These are phyloP conservation scores for Meteorus cinctellus DNA, from an alignment of 2,888 invertebrate genomes.

Conservation along the genomic window DNA sequence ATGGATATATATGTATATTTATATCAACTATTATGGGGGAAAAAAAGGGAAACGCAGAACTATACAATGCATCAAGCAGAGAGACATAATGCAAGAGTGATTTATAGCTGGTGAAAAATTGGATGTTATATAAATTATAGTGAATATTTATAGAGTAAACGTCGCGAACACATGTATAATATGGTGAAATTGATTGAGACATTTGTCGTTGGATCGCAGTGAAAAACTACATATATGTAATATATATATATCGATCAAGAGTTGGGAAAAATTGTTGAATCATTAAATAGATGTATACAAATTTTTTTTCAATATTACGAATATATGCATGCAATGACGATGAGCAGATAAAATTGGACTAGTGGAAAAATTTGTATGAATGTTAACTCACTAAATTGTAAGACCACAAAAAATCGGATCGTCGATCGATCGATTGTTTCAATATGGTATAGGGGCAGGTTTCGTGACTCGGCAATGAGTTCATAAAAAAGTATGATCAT, in stretches of 20 bases:
- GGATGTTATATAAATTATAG: neutral
- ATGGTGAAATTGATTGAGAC: slow-evolving; percentile 3
- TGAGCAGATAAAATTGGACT: slow-evolving; percentile 33
- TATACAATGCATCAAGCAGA: neutral
- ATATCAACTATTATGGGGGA: neutral
- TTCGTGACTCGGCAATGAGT: slow-evolving; percentile 48
- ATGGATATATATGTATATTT: neutral
- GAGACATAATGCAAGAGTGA: neutral
- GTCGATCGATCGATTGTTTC: slow-evolving; percentile 46
- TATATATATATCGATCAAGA: slow-evolving; percentile 41
- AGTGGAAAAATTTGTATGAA: slow-evolving; percentile 40
- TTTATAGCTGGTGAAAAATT: neutral
- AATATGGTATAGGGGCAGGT: slow-evolving; percentile 13
- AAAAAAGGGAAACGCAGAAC: neutral
- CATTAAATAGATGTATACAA: slow-evolving; percentile 64
- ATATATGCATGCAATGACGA: slow-evolving; percentile 48
- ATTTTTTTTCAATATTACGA: slow-evolving; percentile 55
- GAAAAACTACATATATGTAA: slow-evolving; percentile 1
- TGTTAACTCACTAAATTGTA: slow-evolving; percentile 36
- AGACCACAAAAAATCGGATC: slow-evolving; percentile 40
- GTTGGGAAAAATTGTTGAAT: slow-evolving; percentile 59
- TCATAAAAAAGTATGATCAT: slow-evolving; percentile 19
- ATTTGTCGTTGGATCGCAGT: neutral
- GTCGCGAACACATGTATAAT: slow-evolving; percentile 10
- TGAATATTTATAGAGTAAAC: neutral